These are phyloP conservation scores for Diabrotica undecimpunctata DNA, from an alignment of 1,140 invertebrate genomes.

Conservation along the genomic window DNA sequence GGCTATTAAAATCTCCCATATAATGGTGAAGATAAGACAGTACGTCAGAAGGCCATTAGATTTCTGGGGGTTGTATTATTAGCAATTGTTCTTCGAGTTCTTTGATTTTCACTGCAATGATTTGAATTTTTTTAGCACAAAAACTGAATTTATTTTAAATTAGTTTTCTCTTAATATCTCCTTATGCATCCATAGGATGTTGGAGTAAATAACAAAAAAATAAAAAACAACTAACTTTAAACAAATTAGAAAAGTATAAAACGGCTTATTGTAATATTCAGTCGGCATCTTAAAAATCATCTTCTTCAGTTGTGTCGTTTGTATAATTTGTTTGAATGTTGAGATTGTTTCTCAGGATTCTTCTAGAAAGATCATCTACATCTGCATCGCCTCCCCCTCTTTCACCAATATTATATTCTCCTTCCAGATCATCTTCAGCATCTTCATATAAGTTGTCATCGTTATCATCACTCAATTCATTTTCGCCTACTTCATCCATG, in stretches of 20 bases:
- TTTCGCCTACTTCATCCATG: slow-evolving; percentile 37
- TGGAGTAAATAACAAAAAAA: neutral
- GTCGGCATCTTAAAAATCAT: slow-evolving; percentile 46
- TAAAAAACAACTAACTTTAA: neutral
- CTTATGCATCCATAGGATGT: neutral
- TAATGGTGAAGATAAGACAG: too few species aligned
- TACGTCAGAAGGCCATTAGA: too few species aligned
- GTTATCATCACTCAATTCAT: slow-evolving; percentile 26
- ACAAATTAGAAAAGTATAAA: slow-evolving; percentile 3
- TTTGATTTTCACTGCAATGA: too few species aligned
- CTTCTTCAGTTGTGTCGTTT: slow-evolving; percentile 36
- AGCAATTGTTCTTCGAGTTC: too few species aligned
- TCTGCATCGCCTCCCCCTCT: slow-evolving; percentile 38
- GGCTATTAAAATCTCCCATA: too few species aligned
- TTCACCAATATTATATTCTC: slow-evolving; percentile 30
- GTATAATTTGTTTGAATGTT: slow-evolving; percentile 25
- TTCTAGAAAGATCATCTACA: slow-evolving; percentile 34
- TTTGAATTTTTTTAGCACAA: too few species aligned
- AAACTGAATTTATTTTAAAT: too few species aligned
- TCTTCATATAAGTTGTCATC: slow-evolving; percentile 42
- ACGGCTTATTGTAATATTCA: slow-evolving; percentile 12
- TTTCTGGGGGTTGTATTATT: too few species aligned
- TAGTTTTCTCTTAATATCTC: too few species aligned
- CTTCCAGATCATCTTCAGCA: slow-evolving; percentile 39
- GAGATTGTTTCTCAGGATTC: slow-evolving; percentile 34